These are phyloP conservation scores for Folsomia candida DNA, from an alignment of 2,888 invertebrate genomes.

Conservation along the genomic window DNA sequence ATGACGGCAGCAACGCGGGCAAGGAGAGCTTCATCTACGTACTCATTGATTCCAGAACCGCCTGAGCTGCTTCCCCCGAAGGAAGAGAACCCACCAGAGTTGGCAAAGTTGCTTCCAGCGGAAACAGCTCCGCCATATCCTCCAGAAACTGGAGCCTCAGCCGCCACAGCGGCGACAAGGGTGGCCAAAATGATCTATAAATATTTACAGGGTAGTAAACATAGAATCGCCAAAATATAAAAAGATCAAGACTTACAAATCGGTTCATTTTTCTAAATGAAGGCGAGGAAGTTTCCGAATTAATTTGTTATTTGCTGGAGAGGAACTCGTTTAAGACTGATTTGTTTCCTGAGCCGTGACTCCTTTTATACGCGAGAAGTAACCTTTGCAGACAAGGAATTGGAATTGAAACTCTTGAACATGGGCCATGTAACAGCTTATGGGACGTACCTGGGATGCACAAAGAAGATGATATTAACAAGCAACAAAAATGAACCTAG, in stretches of 20 bases:
- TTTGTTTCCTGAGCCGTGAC: conserved; percentile 26
- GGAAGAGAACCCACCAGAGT: neutral
- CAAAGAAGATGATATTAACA: no score
- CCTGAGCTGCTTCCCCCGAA: conserved; percentile 6
- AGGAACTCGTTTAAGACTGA: conserved; percentile 20
- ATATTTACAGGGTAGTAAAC: conserved; percentile 4
- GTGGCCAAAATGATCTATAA: conserved; percentile 42
- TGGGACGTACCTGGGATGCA: no score
- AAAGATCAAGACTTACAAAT: conserved; percentile 42
- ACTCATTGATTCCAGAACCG: conserved; percentile 36
- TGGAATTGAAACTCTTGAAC: no score
- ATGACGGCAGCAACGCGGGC: conserved; percentile 46
- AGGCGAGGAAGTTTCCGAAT: no score
- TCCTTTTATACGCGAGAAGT: conserved; percentile 28
- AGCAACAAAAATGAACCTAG: no score
- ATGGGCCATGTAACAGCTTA: no score
- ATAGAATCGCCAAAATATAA: neutral
- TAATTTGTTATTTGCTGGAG: conserved; percentile 10
- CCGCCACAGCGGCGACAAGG: conserved; percentile 40
- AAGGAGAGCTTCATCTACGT: conserved; percentile 40
- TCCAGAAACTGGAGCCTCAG: conserved; percentile 42
- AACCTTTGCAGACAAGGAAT: conserved; percentile 26
- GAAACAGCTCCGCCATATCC: conserved; percentile 20
- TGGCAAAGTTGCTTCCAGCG: conserved; percentile 6
- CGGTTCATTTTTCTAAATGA: conserved; percentile 37